Base-by-base conservation (phyloP, 2,888 invertebrate species). In the Rugalucina vietnamica region DNA sequence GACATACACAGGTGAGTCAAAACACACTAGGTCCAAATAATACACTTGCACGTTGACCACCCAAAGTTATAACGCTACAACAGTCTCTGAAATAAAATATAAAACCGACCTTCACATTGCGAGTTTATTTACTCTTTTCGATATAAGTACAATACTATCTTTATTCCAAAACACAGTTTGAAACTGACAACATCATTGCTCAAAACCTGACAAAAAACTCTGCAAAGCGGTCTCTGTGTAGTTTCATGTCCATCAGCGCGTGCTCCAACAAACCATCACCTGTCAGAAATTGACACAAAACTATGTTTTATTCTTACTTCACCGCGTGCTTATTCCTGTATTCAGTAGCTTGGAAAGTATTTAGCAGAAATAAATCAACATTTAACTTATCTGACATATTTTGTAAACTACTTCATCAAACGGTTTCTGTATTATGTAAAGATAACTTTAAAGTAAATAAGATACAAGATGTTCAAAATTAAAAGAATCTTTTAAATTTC, bases 151-250 rank as follows among this genome's bases (percentile, higher is more conserved):
- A n/a, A n/a, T 72, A 72, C 21, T 72, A 43, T 72, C 72, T 72
- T 29, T 72, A 43, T 49, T 39, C 72, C 29, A 72, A 2, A 39
- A 43, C 39, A 72, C 72, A 72, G 72, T 27, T 2, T 72, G 72
- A 39, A 49, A 29, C 72, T 72, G 72, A 72, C 72, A 72, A 24
- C 43, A 39, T 72, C 29, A 49, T 72, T 32, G 24, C 72, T 72
- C 69, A 72, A 72, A 72, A 72, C 27, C n/a, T 37, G 36, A 72
- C 72, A 72, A 72, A 37, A 72, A 39, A 72, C n/a, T 72, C 27
- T 29, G 43, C 72, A 65, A 65, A 65, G 34, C 29, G 21, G 65
- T 65, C 34, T 65, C 65, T 65, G 65, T 32, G 18, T 34, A 65
- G 21, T 34, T 4, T 65, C 65, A 65, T 32, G 18, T 65, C 65